Percentiles rank a stretch among this genome's conserved stretches.
Evolutionary conservation across 2,797 vertebrate genomes (phyloP).

Genomic region (Momotus momota): DNA sequence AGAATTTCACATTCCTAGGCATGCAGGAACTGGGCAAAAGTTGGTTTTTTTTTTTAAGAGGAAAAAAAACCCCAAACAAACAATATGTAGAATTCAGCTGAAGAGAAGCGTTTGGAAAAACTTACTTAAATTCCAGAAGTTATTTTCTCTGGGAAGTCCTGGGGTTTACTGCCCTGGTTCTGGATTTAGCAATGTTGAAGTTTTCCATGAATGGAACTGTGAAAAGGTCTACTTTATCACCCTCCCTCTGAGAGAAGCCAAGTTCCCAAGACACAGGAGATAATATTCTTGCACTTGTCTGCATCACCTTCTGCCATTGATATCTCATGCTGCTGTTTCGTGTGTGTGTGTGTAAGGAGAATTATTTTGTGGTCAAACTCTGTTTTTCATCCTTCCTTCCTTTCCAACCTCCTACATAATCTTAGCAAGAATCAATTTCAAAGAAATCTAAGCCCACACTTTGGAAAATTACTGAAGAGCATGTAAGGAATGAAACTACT

Average conservation of each 20-base stretch:
- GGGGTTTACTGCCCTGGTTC: neutral
- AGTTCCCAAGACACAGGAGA: neutral
- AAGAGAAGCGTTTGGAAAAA: neutral
- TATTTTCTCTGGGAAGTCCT: neutral
- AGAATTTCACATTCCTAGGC: neutral
- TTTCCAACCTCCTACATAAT: neutral
- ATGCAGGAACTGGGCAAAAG: neutral
- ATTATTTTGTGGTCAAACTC: neutral
- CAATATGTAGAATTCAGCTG: neutral
- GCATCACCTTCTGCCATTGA: constrained; percentile 19
- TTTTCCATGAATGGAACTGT: constrained; percentile 34
- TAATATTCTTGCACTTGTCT: constrained; percentile 42
- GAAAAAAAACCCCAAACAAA: accelerated
- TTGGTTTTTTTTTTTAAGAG: neutral
- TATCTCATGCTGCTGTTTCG: constrained; percentile 9
- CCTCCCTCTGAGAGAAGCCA: neutral
- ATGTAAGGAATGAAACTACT: neutral
- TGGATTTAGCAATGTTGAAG: constrained; percentile 6
- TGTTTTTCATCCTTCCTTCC: neutral
- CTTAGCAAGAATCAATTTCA: neutral
- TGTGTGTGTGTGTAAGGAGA: neutral
- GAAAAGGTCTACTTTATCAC: constrained; percentile 14
- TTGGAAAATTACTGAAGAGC: neutral
- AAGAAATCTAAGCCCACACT: neutral
- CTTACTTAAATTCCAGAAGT: neutral